These are phyloP conservation scores for Turritopsis rubra DNA, from an alignment of 30 jellyfish, hydroid and myxozoan genomes.

Conservation along the genomic window DNA sequence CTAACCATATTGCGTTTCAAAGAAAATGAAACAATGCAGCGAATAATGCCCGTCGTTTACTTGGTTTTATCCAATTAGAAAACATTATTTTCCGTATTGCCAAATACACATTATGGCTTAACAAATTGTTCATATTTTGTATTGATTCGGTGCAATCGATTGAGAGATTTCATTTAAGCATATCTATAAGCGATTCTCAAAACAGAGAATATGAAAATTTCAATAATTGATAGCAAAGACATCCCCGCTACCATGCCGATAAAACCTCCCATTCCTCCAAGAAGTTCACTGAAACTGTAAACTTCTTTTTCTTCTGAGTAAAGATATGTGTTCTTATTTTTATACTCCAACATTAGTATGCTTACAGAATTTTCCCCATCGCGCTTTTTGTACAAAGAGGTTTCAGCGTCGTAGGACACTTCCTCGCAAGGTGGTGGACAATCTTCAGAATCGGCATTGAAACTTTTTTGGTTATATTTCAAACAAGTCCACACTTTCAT, in stretches of 20 bases:
- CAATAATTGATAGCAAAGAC: constrained; percentile 4
- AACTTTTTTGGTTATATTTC: not conserved
- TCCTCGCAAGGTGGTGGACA: constrained; percentile 8
- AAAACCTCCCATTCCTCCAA: not conserved
- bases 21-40: no score
- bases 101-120: no score
- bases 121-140: no score
- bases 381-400: not conserved
- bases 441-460: not conserved
- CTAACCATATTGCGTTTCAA: no score
- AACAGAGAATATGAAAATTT: not conserved
- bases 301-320: not conserved
- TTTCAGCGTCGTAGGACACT: not conserved
- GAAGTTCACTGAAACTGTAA: not conserved
- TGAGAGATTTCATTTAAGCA: no score
- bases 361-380: not conserved
- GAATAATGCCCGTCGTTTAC: no score
- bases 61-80: no score
- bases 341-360: not conserved
- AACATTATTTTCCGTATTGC: no score
- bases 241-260: not conserved
- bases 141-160: no score
- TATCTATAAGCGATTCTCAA: not conserved
- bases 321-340: not conserved
- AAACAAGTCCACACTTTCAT: not conserved